A percentile compares a stretch with the other conserved stretches of the same genome.
Conservation (phyloP, 2,797 vertebrate species). For the Fringilla coelebs region DNA sequence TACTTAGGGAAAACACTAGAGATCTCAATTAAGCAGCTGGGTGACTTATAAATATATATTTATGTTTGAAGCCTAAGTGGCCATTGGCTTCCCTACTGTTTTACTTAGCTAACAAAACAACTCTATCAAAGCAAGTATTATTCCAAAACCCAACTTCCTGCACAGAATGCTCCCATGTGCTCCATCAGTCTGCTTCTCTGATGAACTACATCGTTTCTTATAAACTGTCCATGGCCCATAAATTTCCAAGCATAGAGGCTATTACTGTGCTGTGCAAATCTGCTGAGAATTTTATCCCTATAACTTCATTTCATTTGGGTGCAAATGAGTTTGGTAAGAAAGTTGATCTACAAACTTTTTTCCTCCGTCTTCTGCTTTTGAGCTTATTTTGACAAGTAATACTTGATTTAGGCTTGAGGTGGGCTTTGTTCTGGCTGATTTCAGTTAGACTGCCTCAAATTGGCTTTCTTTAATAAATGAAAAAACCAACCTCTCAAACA, state of each 20-base stretch:
- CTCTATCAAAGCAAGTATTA: conserved; percentile 92
- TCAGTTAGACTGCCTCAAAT: not conserved
- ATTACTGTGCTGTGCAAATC: conserved; percentile 83
- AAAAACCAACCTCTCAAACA: not conserved
- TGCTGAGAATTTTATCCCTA: conserved; percentile 79
- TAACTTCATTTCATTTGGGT: conserved; percentile 67
- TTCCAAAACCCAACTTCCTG: conserved; percentile 93
- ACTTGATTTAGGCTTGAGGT: not conserved
- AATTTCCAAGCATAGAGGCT: conserved; percentile 88
- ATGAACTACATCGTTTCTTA: conserved; percentile 94
- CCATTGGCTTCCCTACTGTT: conserved; percentile 90
- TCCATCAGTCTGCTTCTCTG: conserved; percentile 86
- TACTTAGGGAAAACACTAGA: conserved; percentile 71
- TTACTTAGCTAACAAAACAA: conserved; percentile 90
- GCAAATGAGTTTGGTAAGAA: conserved; percentile 67
- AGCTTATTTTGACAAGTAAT: conserved; percentile 5
- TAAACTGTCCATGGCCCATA: conserved; percentile 97
- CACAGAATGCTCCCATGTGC: conserved; percentile 86
- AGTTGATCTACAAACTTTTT: conserved; percentile 49
- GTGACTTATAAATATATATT: conserved; percentile 85
- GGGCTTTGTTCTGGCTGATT: conserved; percentile 16
- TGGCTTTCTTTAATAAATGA: not conserved
- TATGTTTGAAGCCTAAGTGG: conserved; percentile 87
- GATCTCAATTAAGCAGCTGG: conserved; percentile 81
- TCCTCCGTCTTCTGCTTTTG: not conserved